Evolutionary conservation across 2,113 vertebrate genomes (phyloP), one percentile per base, ranked within the genome.

Genomic region (Trochalopteron elliotii): DNA sequence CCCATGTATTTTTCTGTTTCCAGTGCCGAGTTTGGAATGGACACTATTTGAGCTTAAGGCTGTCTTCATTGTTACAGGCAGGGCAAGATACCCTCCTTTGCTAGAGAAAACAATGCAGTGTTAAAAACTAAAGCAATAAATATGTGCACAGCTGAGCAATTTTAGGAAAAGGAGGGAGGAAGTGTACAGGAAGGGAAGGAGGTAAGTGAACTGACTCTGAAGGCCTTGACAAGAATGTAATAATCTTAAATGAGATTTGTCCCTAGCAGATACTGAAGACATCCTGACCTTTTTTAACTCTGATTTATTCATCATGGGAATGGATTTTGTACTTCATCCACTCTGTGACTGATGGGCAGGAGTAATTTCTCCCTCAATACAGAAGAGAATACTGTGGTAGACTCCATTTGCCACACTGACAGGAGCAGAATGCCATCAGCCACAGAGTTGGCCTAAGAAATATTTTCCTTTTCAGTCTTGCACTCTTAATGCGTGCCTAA

Each of bases 351-450:
- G 94, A 95, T 87, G 55, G 78, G 72, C 88, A 94, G 61, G 81
- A 96, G 92, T 97, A 96, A 95, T 96, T 97, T 96, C 74, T 96
- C 42, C 91, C 93, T 89, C 78, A 88, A 11, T 94, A 91, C 60
- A 94, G 90, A 77, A 80, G 89, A 94, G 52, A 90, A 70, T 1
- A 0, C 75, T 82, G 31, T 92, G 72, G 90, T 94, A 91, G 90
- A 96, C 95, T 97, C 91, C 72, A 91, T 97, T 97, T 96, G 90
- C 95, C 82, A 91, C 59, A 44, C 33, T 96, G 96, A 94, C 92
- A 96, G 88, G 89, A 96, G 79, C 79, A 93, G 64, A 89, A 90
- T 57, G 72, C 94, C 84, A 75, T 96, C 89, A 95, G 59, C 90
- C 75, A 75, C 68, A 57, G 75, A 83, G 70, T 44, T 89, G 92